Conservation (phyloP, 2,113 vertebrate species). For the Lethenteron camtschaticum region DNA sequence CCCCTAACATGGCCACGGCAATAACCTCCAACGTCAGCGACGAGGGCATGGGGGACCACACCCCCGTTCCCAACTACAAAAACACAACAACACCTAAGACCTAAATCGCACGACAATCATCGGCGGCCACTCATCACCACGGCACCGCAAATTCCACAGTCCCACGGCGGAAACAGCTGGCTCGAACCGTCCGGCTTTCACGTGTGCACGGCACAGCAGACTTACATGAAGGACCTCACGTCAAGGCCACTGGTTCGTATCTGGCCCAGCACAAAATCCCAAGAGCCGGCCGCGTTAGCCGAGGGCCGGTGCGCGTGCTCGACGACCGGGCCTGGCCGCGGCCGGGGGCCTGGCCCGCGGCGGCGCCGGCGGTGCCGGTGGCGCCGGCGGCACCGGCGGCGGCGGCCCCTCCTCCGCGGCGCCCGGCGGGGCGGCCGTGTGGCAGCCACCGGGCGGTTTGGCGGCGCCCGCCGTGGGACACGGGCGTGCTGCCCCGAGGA, state of each 20-base stretch:
- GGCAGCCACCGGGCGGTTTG: slow-evolving; percentile 77
- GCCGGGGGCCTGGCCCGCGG: slow-evolving; percentile 36
- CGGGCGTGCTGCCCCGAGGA: slow-evolving; percentile 44
- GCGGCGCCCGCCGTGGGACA: slow-evolving; percentile 41
- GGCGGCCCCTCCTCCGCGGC: slow-evolving; percentile 39
- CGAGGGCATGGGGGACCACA: too few relatives aligned
- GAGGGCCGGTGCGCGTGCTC: slow-evolving; percentile 35
- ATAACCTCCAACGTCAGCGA: too few relatives aligned
- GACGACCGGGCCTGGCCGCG: slow-evolving; percentile 36
- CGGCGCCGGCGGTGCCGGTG: slow-evolving; percentile 61
- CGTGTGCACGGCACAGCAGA: slow-evolving; percentile 12
- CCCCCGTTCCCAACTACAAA: too few relatives aligned
- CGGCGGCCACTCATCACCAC: too few relatives aligned
- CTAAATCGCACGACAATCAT: too few relatives aligned
- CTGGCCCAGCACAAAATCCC: slow-evolving; percentile 95
- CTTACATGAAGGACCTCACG: slow-evolving; percentile 98
- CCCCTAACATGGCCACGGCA: too few relatives aligned
- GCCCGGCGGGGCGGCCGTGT: slow-evolving; percentile 82
- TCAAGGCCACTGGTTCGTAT: slow-evolving; percentile 87
- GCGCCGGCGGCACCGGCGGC: slow-evolving; percentile 64
- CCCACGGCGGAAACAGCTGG: too few relatives aligned
- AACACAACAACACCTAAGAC: too few relatives aligned
- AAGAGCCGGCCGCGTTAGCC: slow-evolving; percentile 64
- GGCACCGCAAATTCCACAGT: too few relatives aligned
- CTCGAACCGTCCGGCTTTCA: too few relatives aligned